Conservation (phyloP, 2,888 invertebrate genomes). For the Tromatobia lineatoria region DNA sequence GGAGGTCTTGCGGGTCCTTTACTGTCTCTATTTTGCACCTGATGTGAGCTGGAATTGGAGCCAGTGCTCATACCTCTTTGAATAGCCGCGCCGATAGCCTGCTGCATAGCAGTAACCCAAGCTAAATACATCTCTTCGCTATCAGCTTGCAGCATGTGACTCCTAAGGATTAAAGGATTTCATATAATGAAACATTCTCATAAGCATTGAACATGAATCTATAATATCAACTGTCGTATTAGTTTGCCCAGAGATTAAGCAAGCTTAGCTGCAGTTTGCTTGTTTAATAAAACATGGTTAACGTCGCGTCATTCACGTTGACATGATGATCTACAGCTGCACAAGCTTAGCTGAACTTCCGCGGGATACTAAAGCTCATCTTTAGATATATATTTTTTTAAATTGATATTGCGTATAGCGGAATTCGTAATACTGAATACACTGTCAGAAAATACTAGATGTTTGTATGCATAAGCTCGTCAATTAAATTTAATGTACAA, state of each 20-base stretch:
- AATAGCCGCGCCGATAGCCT: slow-evolving; percentile 94
- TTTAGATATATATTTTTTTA: too few species aligned
- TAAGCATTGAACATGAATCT: slow-evolving; percentile 85
- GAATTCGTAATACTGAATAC: too few species aligned
- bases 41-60: slow-evolving; percentile 78
- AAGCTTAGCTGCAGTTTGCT: not conserved
- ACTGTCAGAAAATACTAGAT: too few species aligned
- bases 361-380: not conserved
- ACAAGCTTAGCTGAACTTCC: not conserved
- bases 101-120: slow-evolving; percentile 96
- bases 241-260: not conserved
- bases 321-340: not conserved
- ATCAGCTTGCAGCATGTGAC: slow-evolving; percentile 99
- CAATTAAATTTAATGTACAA: too few species aligned
- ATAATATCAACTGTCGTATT: not conserved
- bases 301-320: not conserved
- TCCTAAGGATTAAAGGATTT: slow-evolving; percentile 81
- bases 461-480: too few species aligned
- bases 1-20: slow-evolving; percentile 75
- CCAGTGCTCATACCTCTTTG: slow-evolving; percentile 88
- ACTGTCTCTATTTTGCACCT: slow-evolving; percentile 74
- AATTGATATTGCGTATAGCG: too few species aligned
- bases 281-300: not conserved
- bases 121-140: slow-evolving; percentile 95
- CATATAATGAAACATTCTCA: slow-evolving; percentile 8